A percentile compares a stretch with the other conserved stretches of the same genome.
Evolutionary conservation across 2,888 invertebrate species (phyloP).

Genomic region (Dasysyrphus tricinctus): DNA sequence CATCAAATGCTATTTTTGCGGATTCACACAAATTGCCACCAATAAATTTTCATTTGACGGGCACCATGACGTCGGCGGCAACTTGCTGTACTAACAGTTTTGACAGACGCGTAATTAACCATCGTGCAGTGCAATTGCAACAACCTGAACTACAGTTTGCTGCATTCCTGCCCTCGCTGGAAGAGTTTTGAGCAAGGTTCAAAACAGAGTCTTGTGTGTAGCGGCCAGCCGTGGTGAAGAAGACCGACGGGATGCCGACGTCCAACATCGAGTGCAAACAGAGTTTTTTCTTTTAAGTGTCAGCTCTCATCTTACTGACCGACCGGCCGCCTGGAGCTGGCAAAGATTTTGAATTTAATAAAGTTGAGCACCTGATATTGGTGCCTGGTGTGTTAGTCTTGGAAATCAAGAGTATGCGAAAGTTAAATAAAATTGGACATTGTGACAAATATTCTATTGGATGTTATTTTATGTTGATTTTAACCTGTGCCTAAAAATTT

Average conservation of each 20-base stretch:
- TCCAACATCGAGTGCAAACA: not conserved
- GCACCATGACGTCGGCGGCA: not conserved
- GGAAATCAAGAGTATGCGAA: too few species aligned
- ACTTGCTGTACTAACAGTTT: slow-evolving; percentile 44
- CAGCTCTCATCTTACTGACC: not conserved
- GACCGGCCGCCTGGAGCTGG: not conserved
- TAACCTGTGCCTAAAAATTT: too few species aligned
- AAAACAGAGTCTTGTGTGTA: not conserved
- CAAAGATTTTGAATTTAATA: not conserved
- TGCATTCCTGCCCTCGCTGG: not conserved
- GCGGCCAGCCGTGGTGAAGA: not conserved
- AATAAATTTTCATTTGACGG: slow-evolving; percentile 62
- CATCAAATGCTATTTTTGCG: slow-evolving; percentile 54
- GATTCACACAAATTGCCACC: slow-evolving; percentile 58
- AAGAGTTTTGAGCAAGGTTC: not conserved
- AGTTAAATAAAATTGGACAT: too few species aligned
- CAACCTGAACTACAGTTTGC: not conserved
- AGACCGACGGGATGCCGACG: not conserved
- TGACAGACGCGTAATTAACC: slow-evolving; percentile 72
- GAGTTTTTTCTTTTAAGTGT: not conserved
- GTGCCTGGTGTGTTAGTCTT: not conserved
- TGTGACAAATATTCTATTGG: too few species aligned
- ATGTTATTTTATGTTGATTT: too few species aligned
- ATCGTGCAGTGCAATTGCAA: slow-evolving; percentile 34
- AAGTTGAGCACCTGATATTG: not conserved